Base-by-base conservation (phyloP, 2,797 vertebrate species). In the Myripristis jacobus region DNA sequence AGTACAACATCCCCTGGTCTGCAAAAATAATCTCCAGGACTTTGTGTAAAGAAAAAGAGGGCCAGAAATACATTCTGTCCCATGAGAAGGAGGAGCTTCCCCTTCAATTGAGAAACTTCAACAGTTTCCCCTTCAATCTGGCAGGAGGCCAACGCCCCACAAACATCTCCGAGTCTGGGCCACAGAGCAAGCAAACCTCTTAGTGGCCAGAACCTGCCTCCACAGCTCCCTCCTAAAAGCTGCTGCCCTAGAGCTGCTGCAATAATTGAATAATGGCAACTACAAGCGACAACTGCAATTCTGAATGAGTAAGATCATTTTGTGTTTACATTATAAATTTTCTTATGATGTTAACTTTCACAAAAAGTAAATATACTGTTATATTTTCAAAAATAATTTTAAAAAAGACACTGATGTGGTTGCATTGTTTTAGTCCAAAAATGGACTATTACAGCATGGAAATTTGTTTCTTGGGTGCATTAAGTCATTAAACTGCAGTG, bases 11-110 rank as follows among this genome's bases (percentile, higher is more conserved):
- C 91, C 93, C 89, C 84, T 93, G 91, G 94, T 91, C 94, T 96
- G 94, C 90, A 95, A 96, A 96, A 96, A 96, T 94, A 96, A 95
- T 95, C 92, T 94, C 88, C 87, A 88, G 91, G 81, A 79, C 92
- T 91, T 93, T 94, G 90, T 94, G 94, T 93, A 67, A 88, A 88
- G 80, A 89, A 85, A 91, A 93, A 86, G 89, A 91, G 88, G 79
- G 88, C 87, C 95, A 94, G 93, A 95, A 96, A 90, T 75, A 92
- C 91, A 95, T 94, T 94, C 92, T 89, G 84, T 89, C 91, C 91
- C 86, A 77, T 65, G 69, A 91, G 90, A 89, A 87, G 87, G 86
- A 79, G 79, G n/a, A n/a, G n/a, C 85, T 85, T 89, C 87, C 85
- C 68, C 74, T 83, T 44, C 80, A 77, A 84, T 88, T 84, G 76